Conservation (phyloP, 2,888 invertebrate species). For the Eulithis prunata region DNA sequence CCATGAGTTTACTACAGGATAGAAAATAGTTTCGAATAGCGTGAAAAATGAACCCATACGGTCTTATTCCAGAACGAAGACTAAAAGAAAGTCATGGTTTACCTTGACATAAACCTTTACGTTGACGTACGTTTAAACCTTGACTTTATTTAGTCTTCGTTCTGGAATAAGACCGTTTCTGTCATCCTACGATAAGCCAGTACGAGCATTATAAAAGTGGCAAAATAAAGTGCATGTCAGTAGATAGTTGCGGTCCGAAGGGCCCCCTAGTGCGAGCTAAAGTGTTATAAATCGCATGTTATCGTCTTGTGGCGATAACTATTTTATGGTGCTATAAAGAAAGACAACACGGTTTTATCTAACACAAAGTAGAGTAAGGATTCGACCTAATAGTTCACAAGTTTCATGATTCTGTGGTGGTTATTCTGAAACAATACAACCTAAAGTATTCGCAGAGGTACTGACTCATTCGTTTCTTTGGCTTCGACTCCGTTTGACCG, state of each 20-base stretch:
- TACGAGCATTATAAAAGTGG: slow-evolving; percentile 41
- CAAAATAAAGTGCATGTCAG: slow-evolving; percentile 50
- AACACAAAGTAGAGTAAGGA: slow-evolving; percentile 49
- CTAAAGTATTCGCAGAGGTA: no score
- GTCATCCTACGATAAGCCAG: slow-evolving; percentile 39
- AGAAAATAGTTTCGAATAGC: slow-evolving; percentile 15
- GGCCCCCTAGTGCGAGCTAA: slow-evolving; percentile 52
- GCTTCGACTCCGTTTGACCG: no score
- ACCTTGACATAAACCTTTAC: no score
- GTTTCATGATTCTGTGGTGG: neutral
- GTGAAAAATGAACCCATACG: slow-evolving; percentile 5
- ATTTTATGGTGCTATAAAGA: slow-evolving; percentile 74
- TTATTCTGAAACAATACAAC: no score
- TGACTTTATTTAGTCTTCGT: no score
- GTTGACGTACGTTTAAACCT: no score
- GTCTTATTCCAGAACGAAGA: no score
- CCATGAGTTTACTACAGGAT: neutral
- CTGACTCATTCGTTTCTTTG: no score
- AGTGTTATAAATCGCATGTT: slow-evolving; percentile 75
- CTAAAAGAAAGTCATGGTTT: no score
- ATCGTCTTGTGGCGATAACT: slow-evolving; percentile 72
- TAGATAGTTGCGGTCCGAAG: slow-evolving; percentile 39
- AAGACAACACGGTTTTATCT: slow-evolving; percentile 66
- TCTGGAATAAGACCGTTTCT: no score
- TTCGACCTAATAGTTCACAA: neutral